Percentiles rank a stretch among this genome's conserved stretches.
Conservation (phyloP, 2,888 invertebrate species). For the Polyommatus icarus region DNA sequence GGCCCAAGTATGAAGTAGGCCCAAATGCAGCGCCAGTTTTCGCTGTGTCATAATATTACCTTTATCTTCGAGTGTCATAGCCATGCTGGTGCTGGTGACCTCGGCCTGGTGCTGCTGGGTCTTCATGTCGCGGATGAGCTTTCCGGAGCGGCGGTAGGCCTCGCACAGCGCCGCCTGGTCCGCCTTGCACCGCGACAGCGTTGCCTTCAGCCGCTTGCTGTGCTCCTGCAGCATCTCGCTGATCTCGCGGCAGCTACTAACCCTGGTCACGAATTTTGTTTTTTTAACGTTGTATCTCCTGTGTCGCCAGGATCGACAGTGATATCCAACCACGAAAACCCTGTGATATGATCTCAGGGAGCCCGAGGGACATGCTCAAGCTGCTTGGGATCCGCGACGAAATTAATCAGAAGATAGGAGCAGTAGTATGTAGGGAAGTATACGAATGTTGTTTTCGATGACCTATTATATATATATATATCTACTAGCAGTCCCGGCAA, state of each 20-base stretch:
- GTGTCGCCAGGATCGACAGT: too few relatives aligned
- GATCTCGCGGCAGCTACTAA: conserved; percentile 57
- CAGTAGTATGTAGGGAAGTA: too few relatives aligned
- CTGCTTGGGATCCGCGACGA: too few relatives aligned
- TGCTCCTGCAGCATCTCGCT: conserved; percentile 59
- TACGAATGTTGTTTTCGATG: neutral
- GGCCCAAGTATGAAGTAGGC: too few relatives aligned
- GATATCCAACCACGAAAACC: too few relatives aligned
- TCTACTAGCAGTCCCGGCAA: too few relatives aligned
- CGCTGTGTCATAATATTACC: conserved; percentile 37
- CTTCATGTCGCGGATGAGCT: conserved; percentile 46
- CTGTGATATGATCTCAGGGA: too few relatives aligned
- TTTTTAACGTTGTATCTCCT: too few relatives aligned
- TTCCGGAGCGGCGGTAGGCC: conserved; percentile 53
- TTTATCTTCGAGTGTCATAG: conserved; percentile 48
- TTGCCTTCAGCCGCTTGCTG: conserved; percentile 53
- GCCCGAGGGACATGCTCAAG: too few relatives aligned
- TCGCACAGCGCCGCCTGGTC: conserved; percentile 56
- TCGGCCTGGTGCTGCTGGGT: conserved; percentile 41
- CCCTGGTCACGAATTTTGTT: conserved; percentile 39
- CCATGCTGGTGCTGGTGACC: conserved; percentile 40
- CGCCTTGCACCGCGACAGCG: conserved; percentile 53
- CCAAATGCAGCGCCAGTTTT: neutral
- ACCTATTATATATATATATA: too few relatives aligned
- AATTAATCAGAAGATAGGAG: too few relatives aligned